phyloP scores from a whole-genome alignment of 2,113 vertebrate genomes.

The Otolemur garnettii region DNA sequence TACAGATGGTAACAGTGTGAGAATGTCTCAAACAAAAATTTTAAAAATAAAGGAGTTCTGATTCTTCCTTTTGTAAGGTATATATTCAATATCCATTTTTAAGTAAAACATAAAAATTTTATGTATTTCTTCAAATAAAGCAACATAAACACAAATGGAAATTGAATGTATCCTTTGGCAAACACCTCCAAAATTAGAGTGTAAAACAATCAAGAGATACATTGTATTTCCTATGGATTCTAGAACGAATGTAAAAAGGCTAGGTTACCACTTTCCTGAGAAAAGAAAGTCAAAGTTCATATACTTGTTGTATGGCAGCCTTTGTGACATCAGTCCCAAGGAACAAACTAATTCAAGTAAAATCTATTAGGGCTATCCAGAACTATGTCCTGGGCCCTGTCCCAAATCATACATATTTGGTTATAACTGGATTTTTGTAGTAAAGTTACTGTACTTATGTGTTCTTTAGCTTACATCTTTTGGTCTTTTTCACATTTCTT shows the following conservation, averaged over 20 bases:
- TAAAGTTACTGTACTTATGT: background rate
- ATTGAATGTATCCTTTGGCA: background rate
- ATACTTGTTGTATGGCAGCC: background rate
- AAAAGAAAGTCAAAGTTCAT: background rate
- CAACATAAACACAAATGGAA: background rate
- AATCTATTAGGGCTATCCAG: background rate
- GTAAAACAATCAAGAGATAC: background rate
- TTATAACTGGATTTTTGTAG: background rate
- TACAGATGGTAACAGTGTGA: too few relatives aligned
- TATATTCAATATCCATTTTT: background rate
- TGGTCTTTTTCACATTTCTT: background rate
- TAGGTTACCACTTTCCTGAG: background rate
- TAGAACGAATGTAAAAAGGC: background rate
- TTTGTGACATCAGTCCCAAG: background rate
- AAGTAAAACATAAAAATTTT: background rate
- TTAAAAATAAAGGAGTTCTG: background rate
- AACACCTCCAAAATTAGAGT: background rate
- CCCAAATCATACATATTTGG: background rate
- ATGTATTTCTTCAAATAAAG: background rate
- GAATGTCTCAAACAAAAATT: too few relatives aligned
- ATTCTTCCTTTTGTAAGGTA: background rate
- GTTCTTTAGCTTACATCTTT: background rate
- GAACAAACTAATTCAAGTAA: background rate
- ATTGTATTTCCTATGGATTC: background rate
- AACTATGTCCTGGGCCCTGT: background rate